Conservation (phyloP, 1,140 invertebrate genomes). For the Cyclina sinensis region DNA sequence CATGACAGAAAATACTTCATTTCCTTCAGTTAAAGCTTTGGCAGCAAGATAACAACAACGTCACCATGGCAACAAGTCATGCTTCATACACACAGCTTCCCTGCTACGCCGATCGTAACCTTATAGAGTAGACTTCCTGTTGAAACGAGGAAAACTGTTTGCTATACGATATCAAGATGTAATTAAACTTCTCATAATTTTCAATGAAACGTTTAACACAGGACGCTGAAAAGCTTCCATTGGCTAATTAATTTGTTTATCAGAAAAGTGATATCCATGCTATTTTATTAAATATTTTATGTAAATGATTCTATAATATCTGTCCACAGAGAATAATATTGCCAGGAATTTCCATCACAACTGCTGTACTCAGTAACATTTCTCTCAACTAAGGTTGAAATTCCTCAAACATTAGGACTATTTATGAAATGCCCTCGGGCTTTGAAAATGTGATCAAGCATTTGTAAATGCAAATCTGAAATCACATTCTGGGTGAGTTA, state of each 20-base stretch:
- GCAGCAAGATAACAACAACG: constrained; percentile 48
- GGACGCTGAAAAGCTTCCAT: background rate
- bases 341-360: background rate
- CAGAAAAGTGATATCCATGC: background rate
- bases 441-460: background rate
- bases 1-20: constrained; percentile 60
- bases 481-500: background rate
- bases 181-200: constrained; percentile 45
- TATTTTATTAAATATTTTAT: constrained; percentile 37
- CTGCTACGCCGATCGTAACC: constrained; percentile 28
- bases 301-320: background rate
- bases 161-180: constrained; percentile 44
- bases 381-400: background rate
- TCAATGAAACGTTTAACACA: constrained; percentile 33
- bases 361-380: background rate
- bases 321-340: background rate
- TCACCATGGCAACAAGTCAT: constrained; percentile 65
- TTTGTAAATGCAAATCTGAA: background rate
- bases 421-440: background rate
- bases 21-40: constrained; percentile 60
- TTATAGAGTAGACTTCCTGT: constrained; percentile 47
- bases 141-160: background rate
- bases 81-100: constrained; percentile 61
- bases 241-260: constrained; percentile 42
- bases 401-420: background rate